Evolutionary conservation across 2,888 invertebrate genomes (phyloP).

Genomic region (Caenorhabditis sp.): DNA sequence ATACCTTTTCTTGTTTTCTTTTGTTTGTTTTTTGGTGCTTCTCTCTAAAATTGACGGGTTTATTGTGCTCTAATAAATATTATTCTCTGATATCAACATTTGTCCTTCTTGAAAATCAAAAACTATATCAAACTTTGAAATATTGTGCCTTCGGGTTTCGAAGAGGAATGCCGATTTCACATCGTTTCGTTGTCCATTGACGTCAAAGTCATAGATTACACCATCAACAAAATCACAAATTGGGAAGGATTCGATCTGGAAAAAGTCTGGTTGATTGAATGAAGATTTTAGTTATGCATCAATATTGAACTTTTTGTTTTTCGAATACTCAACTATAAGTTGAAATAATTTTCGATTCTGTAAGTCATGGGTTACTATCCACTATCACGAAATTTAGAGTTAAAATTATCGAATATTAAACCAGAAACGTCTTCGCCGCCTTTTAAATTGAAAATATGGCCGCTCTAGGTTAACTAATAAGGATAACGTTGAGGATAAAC

Average conservation of each 20-base stretch:
- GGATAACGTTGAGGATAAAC: no score
- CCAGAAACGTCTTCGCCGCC: no score
- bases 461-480: no score
- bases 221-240: slow-evolving; percentile 11
- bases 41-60: no score
- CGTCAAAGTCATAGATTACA: slow-evolving; percentile 29
- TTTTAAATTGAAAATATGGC: no score
- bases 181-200: slow-evolving; percentile 16
- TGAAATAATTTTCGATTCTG: no score
- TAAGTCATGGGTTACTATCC: no score
- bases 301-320: no score
- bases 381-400: no score
- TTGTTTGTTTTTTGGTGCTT: background rate
- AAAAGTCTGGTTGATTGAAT: slow-evolving; percentile 1
- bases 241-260: slow-evolving; percentile 15
- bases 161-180: slow-evolving; percentile 23
- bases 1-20: background rate
- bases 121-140: background rate
- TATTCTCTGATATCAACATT: slow-evolving; percentile 2
- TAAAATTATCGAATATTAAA: no score
- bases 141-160: background rate
- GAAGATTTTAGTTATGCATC: no score
- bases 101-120: background rate
- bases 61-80: background rate
- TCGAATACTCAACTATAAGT: background rate